Conservation (phyloP, 2,797 vertebrate genomes). For the Pseudochromis fuscus region DNA sequence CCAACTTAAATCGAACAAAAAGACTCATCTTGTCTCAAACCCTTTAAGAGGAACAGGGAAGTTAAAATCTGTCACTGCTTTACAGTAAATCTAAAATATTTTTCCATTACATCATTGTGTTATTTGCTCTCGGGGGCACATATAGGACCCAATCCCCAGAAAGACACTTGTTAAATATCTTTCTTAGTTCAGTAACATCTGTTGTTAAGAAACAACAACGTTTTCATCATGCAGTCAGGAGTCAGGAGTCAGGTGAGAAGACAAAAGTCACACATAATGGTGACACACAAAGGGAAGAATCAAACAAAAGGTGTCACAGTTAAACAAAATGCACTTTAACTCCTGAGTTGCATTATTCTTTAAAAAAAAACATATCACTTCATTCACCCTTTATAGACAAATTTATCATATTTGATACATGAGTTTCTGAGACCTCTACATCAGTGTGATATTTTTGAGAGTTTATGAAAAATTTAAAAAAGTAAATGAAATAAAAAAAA, state of each 20-base stretch:
- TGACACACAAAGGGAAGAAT: not conserved
- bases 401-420: too few species aligned
- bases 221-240: not conserved
- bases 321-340: not conserved
- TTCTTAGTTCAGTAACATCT: constrained; percentile 15
- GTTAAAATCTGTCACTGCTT: constrained; percentile 50
- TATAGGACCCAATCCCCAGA: constrained; percentile 2
- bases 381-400: too few species aligned
- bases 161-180: constrained; percentile 34
- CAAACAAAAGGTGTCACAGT: not conserved
- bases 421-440: too few species aligned
- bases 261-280: not conserved
- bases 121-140: constrained; percentile 44
- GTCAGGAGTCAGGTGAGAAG: not conserved
- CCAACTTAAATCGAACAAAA: constrained; percentile 63
- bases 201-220: constrained; percentile 18
- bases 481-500: too few species aligned
- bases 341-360: not conserved
- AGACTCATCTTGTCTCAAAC: constrained; percentile 63
- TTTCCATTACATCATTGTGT: constrained; percentile 38
- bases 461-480: too few species aligned
- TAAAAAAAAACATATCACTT: too few species aligned
- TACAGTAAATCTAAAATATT: constrained; percentile 32
- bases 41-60: constrained; percentile 50
- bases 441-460: too few species aligned